Percentiles rank a stretch among this genome's conserved stretches.
Conservation (phyloP, 2,113 vertebrate genomes). For the Nyctibius bracteatus region DNA sequence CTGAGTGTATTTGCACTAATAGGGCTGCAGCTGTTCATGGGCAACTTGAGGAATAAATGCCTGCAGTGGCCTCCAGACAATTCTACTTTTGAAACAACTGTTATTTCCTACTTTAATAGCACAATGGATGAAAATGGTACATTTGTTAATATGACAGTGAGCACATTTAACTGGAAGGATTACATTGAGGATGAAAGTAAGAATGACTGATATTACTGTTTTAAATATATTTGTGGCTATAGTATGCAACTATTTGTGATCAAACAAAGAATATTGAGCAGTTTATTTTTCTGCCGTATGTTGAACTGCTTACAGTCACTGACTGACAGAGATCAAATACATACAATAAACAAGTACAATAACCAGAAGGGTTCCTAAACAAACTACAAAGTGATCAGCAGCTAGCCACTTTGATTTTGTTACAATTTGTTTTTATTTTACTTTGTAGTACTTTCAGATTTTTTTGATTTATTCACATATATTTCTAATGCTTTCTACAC, state of each 20-base stretch:
- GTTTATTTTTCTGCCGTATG: not conserved
- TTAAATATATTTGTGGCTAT: not conserved
- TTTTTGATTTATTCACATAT: not conserved
- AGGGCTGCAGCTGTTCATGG: constrained; percentile 98
- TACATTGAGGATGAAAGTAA: constrained; percentile 83
- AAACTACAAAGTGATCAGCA: not conserved
- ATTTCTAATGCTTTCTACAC: constrained; percentile 51
- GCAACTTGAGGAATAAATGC: constrained; percentile 94
- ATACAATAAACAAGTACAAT: not conserved
- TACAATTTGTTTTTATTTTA: not conserved
- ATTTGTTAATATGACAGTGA: constrained; percentile 61
- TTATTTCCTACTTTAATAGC: constrained; percentile 67
- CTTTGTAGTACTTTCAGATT: not conserved
- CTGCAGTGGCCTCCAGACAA: constrained; percentile 70
- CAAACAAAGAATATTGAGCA: not conserved
- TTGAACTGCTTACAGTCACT: not conserved
- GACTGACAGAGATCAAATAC: not conserved
- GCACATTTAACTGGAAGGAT: constrained; percentile 79
- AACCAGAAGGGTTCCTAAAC: not conserved
- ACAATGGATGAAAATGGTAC: constrained; percentile 70
- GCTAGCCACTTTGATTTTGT: not conserved
- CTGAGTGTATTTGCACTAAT: constrained; percentile 97
- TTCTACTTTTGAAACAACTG: constrained; percentile 70
- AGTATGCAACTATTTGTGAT: not conserved
- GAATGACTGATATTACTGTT: constrained; percentile 43